Evolutionary conservation across 1,140 invertebrate genomes (phyloP).

Genomic region (Zaprionus africanus): DNA sequence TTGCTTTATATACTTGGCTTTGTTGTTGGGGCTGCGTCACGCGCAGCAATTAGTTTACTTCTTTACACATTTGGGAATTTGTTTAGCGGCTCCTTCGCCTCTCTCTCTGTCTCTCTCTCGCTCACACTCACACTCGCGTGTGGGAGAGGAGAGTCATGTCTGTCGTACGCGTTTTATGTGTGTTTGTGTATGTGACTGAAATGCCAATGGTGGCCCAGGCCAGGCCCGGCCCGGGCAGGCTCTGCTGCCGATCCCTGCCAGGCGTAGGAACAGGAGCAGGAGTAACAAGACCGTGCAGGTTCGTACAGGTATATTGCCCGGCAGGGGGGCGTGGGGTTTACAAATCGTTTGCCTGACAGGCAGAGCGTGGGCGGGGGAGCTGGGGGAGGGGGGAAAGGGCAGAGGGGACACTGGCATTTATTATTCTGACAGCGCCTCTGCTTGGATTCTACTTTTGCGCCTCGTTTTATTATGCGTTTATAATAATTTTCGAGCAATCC

Average conservation of each 20-base stretch:
- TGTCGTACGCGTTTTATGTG: conserved; percentile 71
- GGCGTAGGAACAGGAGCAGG: neutral
- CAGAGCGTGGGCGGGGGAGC: neutral
- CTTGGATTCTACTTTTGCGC: conserved; percentile 37
- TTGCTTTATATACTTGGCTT: conserved; percentile 66
- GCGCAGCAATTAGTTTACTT: conserved; percentile 84
- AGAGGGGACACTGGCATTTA: conserved; percentile 44
- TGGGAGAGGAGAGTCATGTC: conserved; percentile 58
- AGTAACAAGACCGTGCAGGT: neutral
- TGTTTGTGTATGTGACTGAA: conserved; percentile 83
- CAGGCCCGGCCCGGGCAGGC: conserved; percentile 20
- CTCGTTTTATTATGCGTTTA: conserved; percentile 56
- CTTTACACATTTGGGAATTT: conserved; percentile 78
- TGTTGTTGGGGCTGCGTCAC: conserved; percentile 75
- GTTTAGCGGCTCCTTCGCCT: conserved; percentile 64
- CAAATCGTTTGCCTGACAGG: conserved; percentile 22
- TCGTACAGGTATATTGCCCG: neutral
- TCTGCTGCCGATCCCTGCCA: conserved; percentile 31
- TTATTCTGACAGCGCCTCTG: conserved; percentile 62
- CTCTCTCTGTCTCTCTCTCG: conserved; percentile 7
- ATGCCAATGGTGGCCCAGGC: conserved; percentile 67
- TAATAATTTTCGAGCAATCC: conserved; percentile 59
- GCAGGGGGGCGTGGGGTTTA: conserved; percentile 25
- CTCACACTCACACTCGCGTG: neutral
- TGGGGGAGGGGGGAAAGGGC: neutral